Percentiles rank a stretch among this genome's conserved stretches.
These are phyloP conservation scores for Aurelia sp. DNA, from an alignment of 30 jellyfish, hydroid and myxozoan species.

Conservation along the genomic window DNA sequence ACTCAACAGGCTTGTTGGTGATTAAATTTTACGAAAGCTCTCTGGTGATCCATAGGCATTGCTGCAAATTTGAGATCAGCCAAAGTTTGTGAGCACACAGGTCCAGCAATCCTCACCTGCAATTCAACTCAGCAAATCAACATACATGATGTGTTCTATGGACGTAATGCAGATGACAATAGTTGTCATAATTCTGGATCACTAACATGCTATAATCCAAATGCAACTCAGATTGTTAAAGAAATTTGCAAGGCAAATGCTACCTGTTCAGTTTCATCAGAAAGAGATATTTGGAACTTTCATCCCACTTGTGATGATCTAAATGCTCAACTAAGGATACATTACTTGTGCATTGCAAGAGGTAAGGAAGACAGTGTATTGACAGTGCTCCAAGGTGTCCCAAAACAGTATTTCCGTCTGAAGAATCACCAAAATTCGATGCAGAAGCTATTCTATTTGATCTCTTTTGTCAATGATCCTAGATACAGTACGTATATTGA, in stretches of 20 bases:
- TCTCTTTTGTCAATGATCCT: no score
- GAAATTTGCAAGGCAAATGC: slow-evolving; percentile 45
- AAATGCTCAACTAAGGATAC: slow-evolving; percentile 52
- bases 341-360: slow-evolving; percentile 30
- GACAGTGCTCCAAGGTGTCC: no score
- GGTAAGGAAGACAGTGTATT: slow-evolving; percentile 7
- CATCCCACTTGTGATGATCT: slow-evolving; percentile 35
- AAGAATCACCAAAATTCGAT: no score
- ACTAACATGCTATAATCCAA: slow-evolving; percentile 45
- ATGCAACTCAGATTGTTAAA: slow-evolving; percentile 36
- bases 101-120: slow-evolving; percentile 36
- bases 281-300: slow-evolving; percentile 44
- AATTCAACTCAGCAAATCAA: slow-evolving; percentile 15
- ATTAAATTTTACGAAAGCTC: not conserved
- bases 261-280: slow-evolving; percentile 32
- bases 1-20: not conserved
- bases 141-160: slow-evolving; percentile 56
- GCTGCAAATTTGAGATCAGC: slow-evolving; percentile 29
- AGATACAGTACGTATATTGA: no score
- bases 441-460: no score
- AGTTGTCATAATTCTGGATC: slow-evolving; percentile 28
- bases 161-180: slow-evolving; percentile 42
- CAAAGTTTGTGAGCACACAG: slow-evolving; percentile 32
- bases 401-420: no score
- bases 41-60: not conserved